Percentiles rank a stretch among this genome's conserved stretches.
Conservation (phyloP, 2,888 invertebrate species). For the Hipparchia sbordonii region DNA sequence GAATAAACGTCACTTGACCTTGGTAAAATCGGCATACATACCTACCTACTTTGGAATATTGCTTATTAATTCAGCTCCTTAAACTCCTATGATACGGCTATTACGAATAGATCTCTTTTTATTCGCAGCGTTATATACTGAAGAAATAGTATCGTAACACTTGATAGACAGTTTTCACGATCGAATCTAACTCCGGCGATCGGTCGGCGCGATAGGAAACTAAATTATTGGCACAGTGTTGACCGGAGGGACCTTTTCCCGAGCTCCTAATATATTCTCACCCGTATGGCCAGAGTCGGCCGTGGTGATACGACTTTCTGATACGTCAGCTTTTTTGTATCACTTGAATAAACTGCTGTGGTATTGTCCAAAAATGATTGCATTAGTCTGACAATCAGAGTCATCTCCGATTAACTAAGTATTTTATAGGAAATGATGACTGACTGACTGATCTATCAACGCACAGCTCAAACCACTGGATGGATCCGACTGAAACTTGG, state of each 20-base stretch:
- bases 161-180: conserved; percentile 18
- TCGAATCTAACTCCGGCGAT: conserved; percentile 22
- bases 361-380: background rate
- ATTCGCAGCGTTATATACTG: background rate
- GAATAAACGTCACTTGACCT: too few relatives aligned
- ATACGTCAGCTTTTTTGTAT: conserved; percentile 1
- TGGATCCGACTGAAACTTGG: too few relatives aligned
- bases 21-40: too few relatives aligned
- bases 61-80: too few relatives aligned
- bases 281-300: conserved; percentile 2
- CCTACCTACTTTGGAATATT: too few relatives aligned
- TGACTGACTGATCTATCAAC: too few relatives aligned
- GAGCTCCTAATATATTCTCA: conserved; percentile 8
- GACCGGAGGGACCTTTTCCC: conserved; percentile 13
- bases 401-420: background rate
- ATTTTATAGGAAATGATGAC: too few relatives aligned
- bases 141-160: conserved; percentile 1
- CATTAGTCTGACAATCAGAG: background rate
- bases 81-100: too few relatives aligned
- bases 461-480: too few relatives aligned
- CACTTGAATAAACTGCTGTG: background rate
- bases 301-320: background rate
- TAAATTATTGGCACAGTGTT: conserved; percentile 21
- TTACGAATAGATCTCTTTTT: background rate
- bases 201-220: conserved; percentile 16